These are phyloP conservation scores for Lasius platythorax DNA, from an alignment of 2,888 invertebrate species.

Conservation along the genomic window DNA sequence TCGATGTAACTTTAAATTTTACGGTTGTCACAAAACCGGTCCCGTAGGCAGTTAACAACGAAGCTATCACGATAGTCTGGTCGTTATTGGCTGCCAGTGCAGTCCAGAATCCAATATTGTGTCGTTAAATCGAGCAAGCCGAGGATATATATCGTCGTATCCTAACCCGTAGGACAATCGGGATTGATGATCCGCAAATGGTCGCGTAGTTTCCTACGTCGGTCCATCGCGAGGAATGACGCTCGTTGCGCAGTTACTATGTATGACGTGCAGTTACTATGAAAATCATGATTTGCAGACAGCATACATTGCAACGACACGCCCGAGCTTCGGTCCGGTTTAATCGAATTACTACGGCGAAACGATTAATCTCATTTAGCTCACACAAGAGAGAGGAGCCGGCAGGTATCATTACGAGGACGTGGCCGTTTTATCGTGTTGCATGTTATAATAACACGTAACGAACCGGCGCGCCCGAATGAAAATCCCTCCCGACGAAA, in stretches of 20 bases:
- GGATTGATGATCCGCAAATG: constrained; percentile 69
- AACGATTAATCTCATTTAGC: constrained; percentile 76
- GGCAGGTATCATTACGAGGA: constrained; percentile 34
- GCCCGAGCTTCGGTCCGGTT: constrained; percentile 51
- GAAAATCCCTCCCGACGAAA: constrained; percentile 39
- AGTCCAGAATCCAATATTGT: constrained; percentile 47
- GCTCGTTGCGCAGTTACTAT: constrained; percentile 22
- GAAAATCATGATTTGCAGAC: constrained; percentile 73
- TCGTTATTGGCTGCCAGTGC: constrained; percentile 40
- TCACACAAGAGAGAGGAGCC: constrained; percentile 12
- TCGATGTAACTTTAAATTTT: not conserved
- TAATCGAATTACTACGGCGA: constrained; percentile 73
- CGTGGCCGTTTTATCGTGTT: constrained; percentile 37
- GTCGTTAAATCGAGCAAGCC: constrained; percentile 51
- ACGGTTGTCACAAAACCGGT: constrained; percentile 10
- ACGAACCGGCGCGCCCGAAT: not conserved
- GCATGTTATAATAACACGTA: constrained; percentile 30
- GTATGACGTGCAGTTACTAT: constrained; percentile 18
- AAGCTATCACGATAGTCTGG: constrained; percentile 20
- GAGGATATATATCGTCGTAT: constrained; percentile 25
- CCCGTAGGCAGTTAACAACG: constrained; percentile 6
- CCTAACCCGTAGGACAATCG: constrained; percentile 47
- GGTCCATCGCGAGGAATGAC: constrained; percentile 53
- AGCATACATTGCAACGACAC: constrained; percentile 63
- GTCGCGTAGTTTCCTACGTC: constrained; percentile 36